These are phyloP conservation scores for Dromius quadrimaculatus DNA, from an alignment of 2,888 invertebrate genomes.

Conservation along the genomic window DNA sequence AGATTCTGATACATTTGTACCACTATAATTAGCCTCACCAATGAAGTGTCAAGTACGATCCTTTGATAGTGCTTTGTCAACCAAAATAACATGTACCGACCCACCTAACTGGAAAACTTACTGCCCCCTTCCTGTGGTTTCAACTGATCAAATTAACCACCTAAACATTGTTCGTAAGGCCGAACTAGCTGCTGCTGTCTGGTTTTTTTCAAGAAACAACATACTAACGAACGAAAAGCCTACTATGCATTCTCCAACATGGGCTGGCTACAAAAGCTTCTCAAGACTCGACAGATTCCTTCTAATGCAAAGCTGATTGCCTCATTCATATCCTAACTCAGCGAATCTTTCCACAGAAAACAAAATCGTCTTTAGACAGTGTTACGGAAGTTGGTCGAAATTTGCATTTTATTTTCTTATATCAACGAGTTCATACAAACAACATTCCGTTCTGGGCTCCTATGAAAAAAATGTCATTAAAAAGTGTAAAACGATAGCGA, in stretches of 20 bases:
- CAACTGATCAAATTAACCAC: neutral
- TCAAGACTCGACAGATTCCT: neutral
- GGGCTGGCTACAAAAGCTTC: slow-evolving; percentile 16
- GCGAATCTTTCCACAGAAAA: slow-evolving; percentile 10
- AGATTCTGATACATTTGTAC: slow-evolving; percentile 9
- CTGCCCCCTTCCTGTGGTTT: slow-evolving; percentile 7
- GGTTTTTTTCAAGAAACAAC: slow-evolving; percentile 8
- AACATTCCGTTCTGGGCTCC: slow-evolving; percentile 14
- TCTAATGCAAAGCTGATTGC: slow-evolving; percentile 2
- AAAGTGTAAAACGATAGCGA: slow-evolving; percentile 24
- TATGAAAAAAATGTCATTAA: slow-evolving; percentile 32
- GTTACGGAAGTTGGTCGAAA: neutral
- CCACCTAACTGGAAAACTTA: slow-evolving; percentile 9
- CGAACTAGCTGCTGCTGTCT: neutral
- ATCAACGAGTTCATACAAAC: slow-evolving; percentile 16
- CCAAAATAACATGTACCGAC: neutral
- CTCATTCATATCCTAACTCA: slow-evolving; percentile 24
- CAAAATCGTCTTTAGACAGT: slow-evolving; percentile 5
- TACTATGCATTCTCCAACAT: slow-evolving; percentile 8
- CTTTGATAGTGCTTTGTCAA: slow-evolving; percentile 18
- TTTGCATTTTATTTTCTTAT: slow-evolving; percentile 8
- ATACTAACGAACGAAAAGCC: slow-evolving; percentile 1
- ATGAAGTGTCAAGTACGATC: slow-evolving; percentile 1
- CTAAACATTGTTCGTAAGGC: neutral
- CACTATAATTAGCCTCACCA: slow-evolving; percentile 14